phyloP scores from a whole-genome alignment of 2,113 vertebrate genomes.

The Melanerpes formicivorus region DNA sequence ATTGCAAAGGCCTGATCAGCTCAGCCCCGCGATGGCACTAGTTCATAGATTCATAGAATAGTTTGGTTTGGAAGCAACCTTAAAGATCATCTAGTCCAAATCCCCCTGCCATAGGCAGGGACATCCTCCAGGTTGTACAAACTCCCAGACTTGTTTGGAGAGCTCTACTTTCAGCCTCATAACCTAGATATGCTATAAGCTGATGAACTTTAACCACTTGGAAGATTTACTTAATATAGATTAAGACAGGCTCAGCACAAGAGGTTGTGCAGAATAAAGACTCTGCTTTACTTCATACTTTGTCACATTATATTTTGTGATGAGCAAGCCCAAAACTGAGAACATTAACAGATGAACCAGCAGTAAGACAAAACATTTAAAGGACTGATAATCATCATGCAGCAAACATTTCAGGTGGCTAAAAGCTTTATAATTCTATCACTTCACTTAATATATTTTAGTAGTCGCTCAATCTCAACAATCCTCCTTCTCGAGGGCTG shows the following conservation, averaged over 20 bases:
- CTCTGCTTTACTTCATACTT: neutral
- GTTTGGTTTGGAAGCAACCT: no score
- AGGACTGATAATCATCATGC: neutral
- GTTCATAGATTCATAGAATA: no score
- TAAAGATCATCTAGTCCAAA: no score
- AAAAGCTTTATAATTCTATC: neutral
- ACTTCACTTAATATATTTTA: neutral
- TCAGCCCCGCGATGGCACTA: neutral
- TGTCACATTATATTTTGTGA: accelerated
- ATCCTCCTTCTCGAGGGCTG: neutral
- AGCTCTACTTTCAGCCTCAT: neutral
- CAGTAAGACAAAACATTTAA: neutral
- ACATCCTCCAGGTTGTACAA: no score
- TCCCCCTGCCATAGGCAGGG: no score
- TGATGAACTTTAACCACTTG: neutral
- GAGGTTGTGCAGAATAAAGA: neutral
- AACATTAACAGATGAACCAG: neutral
- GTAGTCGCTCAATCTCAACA: neutral
- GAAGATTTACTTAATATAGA: neutral
- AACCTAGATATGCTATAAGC: neutral
- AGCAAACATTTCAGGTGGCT: neutral
- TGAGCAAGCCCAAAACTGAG: neutral
- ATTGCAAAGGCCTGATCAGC: neutral
- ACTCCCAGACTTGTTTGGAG: neutral
- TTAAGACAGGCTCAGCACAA: neutral